Evolutionary conservation across 2,797 vertebrate genomes (phyloP), one percentile per base, ranked within the genome.

Genomic region (Nyctibius grandis): DNA sequence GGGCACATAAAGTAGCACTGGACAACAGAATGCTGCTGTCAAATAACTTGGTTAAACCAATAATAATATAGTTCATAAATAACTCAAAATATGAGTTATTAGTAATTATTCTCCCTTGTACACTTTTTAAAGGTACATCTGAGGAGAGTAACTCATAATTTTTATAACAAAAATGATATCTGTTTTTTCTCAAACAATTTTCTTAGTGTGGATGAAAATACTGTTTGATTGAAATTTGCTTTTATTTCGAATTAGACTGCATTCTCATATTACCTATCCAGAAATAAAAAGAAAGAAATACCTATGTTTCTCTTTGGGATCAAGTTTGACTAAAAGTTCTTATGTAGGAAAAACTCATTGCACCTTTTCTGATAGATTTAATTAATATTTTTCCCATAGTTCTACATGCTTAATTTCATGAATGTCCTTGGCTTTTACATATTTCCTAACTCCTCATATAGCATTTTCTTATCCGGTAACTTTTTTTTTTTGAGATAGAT

Each of bases 91-190:
- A 50, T 21, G 0, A 64, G 20, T 59, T 77, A 25, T 42, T 67
- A 47, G 0, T 5, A 18, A 5, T 34, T 9, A 31, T 50, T 76
- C 2, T 75, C 22, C 9, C 8, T 61, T 44, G 9, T 5, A 5
- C 2, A 11, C 25, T 13, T 22, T 38, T 73, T 87, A 87, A 42
- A 53, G 20, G 26, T 9, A 28, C 2, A 23, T 20, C 4, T 51
- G 19, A 88, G 23, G 28, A 77, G 3, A 9, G 83, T 40, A 67
- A 8, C 4, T 34, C 10, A 63, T 9, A 28, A 8, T 45, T 87
- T 85, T 79, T 69, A 5, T 11, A 57, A 34, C 0, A 38, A 69
- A 79, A 81, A 29, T 12, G 0, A 5, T 26, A 11, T 17, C 2
- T 9, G 3, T 5, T 77, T 81, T 61, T 59, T 17, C 11, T 48